phyloP scores from a whole-genome alignment of 2,113 vertebrate genomes.

The pig (Sus scrofa) region T2T-Sscrofa CM000813.6:142897001-142897500 shows the following conservation, averaged over 20 bases:
- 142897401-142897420: not conserved
- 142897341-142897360: not conserved
- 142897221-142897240: not conserved
- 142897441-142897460: not conserved
- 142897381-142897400: not conserved
- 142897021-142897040: not conserved
- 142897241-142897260: not conserved
- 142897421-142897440: not conserved
- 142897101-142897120: not conserved
- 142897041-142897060: not conserved
- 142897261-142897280: not conserved
- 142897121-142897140: not conserved
- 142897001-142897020: not conserved
- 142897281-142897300: not conserved
- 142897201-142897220: not conserved
- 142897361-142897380: not conserved
- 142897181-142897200: not conserved
- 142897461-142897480: not conserved
- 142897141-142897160: not conserved
- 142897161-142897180: not conserved
- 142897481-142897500: not conserved
- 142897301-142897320: not conserved
- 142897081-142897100: not conserved
- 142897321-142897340: constrained; percentile 27
- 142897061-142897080: not conserved